Evolutionary conservation across 2,797 vertebrate genomes (phyloP).

Genomic region (Clarias fuscus): DNA sequence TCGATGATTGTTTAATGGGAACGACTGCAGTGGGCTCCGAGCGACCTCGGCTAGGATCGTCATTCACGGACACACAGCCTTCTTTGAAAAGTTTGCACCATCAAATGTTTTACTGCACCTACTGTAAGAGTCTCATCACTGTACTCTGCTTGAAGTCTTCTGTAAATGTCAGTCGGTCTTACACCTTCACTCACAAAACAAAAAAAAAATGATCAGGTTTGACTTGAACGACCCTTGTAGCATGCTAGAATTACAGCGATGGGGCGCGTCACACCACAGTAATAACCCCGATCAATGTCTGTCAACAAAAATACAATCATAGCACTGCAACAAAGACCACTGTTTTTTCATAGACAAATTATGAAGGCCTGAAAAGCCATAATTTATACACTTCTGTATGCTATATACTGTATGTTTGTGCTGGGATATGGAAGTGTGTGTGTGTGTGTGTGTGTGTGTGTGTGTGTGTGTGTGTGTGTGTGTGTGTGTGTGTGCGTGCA

Average conservation of each 20-base stretch:
- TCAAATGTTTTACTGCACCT: too few relatives aligned
- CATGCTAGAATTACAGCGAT: not conserved
- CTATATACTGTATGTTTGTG: not conserved
- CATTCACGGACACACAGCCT: too few relatives aligned
- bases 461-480: conserved; percentile 22
- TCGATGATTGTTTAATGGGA: too few relatives aligned
- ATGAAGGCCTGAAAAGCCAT: not conserved
- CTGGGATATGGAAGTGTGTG: not conserved
- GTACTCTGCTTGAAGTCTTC: too few relatives aligned
- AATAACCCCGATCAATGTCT: not conserved
- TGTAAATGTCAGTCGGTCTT: too few relatives aligned
- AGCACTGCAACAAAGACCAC: not conserved
- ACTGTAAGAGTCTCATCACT: too few relatives aligned
- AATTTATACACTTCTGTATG: not conserved
- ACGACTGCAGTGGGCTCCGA: too few relatives aligned
- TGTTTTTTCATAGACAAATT: not conserved
- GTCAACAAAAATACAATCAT: not conserved
- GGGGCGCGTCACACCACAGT: not conserved
- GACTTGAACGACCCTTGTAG: not conserved
- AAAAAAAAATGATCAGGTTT: too few relatives aligned
- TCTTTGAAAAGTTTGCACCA: too few relatives aligned
- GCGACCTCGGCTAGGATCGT: too few relatives aligned
- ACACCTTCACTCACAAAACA: too few relatives aligned
- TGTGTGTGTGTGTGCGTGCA: conserved; percentile 16
- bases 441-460: not conserved